phyloP scores from a whole-genome alignment of 2,888 invertebrate species.

The Penaeus monodon region DNA sequence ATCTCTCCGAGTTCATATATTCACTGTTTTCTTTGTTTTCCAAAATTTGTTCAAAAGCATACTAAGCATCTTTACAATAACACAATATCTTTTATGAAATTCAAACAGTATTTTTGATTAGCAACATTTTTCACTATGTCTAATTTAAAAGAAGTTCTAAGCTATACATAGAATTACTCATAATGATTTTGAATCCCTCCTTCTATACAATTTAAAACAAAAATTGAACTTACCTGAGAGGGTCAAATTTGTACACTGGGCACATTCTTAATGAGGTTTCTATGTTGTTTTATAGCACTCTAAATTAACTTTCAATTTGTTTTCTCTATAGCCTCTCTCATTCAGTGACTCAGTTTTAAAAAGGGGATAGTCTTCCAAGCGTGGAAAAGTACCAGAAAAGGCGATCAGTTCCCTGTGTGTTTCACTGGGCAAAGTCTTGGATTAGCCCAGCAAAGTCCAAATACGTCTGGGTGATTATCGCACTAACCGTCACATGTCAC shows the following conservation, averaged over 20 bases:
- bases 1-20: too few species aligned
- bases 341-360: slow-evolving; percentile 81
- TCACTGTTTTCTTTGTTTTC: too few species aligned
- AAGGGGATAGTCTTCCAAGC: slow-evolving; percentile 79
- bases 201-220: not conserved
- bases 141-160: too few species aligned
- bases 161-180: not conserved
- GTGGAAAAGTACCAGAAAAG: slow-evolving; percentile 83
- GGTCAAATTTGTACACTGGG: slow-evolving; percentile 72
- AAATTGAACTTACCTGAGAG: slow-evolving; percentile 14
- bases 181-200: too few species aligned
- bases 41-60: too few species aligned
- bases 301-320: slow-evolving; percentile 74
- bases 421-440: slow-evolving; percentile 84
- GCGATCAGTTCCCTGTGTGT: slow-evolving; percentile 72
- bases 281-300: slow-evolving; percentile 34
- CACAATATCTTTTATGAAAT: too few species aligned
- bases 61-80: too few species aligned
- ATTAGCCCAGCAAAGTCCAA: slow-evolving; percentile 79
- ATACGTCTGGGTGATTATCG: slow-evolving; percentile 76
- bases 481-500: slow-evolving; percentile 73
- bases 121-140: too few species aligned
- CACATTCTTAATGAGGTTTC: slow-evolving; percentile 67
- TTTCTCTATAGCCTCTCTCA: slow-evolving; percentile 86
- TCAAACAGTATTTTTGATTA: too few species aligned